Percentiles rank a stretch among this genome's conserved stretches.
These are phyloP conservation scores for Pristionchus japonicus DNA, from an alignment of 2,888 invertebrate genomes.

Conservation along the genomic window DNA sequence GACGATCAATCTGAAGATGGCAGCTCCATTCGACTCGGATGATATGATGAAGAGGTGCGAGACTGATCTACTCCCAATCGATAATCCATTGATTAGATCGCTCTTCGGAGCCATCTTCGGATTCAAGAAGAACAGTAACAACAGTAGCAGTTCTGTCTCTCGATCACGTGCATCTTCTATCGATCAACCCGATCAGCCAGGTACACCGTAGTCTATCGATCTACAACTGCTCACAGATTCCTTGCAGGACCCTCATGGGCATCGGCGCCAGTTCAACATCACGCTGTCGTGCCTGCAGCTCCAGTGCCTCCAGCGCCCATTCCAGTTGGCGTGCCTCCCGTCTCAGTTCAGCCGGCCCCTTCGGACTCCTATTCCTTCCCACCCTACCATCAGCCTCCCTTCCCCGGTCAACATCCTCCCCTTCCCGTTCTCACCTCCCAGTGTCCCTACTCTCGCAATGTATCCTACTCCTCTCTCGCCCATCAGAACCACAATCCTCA, in stretches of 20 bases:
- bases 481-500: not conserved
- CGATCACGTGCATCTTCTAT: not conserved
- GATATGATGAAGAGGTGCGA: constrained; percentile 46
- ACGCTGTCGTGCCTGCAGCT: not conserved
- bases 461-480: not conserved
- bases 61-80: not conserved
- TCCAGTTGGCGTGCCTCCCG: not conserved
- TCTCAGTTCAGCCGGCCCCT: not conserved
- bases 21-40: constrained; percentile 36
- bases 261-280: not conserved
- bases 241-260: constrained; percentile 44
- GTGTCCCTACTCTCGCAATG: not conserved
- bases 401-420: constrained; percentile 1
- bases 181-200: constrained; percentile 33
- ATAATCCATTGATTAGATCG: not conserved
- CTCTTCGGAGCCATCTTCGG: constrained; percentile 45
- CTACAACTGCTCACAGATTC: not conserved
- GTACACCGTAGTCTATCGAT: not conserved
- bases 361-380: not conserved
- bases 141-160: not conserved
- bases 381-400: not conserved
- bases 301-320: not conserved
- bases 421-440: constrained; percentile 33
- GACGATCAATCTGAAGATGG: constrained; percentile 42
- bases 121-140: constrained; percentile 2